Conservation (phyloP, 1,140 invertebrate genomes). For the Drosophila hydei region DNA sequence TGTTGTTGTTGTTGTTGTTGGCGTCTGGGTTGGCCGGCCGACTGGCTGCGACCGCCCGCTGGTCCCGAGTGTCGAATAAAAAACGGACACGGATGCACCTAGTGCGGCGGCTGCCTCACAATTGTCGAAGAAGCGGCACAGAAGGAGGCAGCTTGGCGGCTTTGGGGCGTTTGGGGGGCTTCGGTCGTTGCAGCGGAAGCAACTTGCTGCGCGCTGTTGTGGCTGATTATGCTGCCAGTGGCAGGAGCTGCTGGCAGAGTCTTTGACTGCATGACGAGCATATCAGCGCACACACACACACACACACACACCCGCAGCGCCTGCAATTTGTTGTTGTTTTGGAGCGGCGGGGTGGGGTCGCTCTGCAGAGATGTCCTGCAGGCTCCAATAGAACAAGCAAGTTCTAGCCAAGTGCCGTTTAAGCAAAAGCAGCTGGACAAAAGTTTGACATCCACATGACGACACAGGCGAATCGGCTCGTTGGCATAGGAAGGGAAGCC, state of each 20-base stretch:
- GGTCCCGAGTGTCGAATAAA: slow-evolving; percentile 44
- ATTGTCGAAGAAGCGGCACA: slow-evolving; percentile 5
- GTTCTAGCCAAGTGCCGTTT: slow-evolving; percentile 23
- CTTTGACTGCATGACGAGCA: slow-evolving; percentile 35
- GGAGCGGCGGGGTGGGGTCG: too few relatives aligned
- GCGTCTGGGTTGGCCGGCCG: slow-evolving; percentile 25
- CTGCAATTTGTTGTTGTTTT: slow-evolving; percentile 30
- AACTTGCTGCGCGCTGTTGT: slow-evolving; percentile 81
- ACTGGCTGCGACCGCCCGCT: slow-evolving; percentile 47
- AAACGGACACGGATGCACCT: slow-evolving; percentile 64
- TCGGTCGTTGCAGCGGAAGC: slow-evolving; percentile 80
- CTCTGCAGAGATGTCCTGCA: slow-evolving; percentile 38
- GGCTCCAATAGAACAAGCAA: slow-evolving; percentile 24
- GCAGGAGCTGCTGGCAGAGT: slow-evolving; percentile 44
- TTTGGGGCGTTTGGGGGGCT: background rate
- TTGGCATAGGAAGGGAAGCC: slow-evolving; percentile 7
- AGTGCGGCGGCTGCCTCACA: slow-evolving; percentile 35
- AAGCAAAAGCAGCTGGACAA: slow-evolving; percentile 72
- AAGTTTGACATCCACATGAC: slow-evolving; percentile 79
- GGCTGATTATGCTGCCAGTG: slow-evolving; percentile 83
- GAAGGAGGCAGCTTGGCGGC: background rate
- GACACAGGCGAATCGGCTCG: slow-evolving; percentile 42
- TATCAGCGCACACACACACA: slow-evolving; percentile 20
- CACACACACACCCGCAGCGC: slow-evolving; percentile 32
- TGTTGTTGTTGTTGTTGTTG: slow-evolving; percentile 11